Evolutionary conservation across 2,888 invertebrate genomes (phyloP).

Genomic region (Seira sanloemensis): DNA sequence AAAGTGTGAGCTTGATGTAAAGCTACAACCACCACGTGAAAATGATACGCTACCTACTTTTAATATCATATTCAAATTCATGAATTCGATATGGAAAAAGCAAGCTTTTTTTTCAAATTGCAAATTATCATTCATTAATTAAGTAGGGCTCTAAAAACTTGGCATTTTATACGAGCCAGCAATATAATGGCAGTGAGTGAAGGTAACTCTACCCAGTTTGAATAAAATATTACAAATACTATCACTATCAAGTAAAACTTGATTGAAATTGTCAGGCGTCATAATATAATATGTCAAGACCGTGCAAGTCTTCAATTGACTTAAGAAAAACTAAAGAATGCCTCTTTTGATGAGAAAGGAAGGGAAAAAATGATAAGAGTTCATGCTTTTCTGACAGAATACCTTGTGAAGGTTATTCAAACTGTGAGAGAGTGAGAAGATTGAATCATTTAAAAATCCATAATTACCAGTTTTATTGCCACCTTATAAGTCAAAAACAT

Average conservation of each 20-base stretch:
- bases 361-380: slow-evolving; percentile 21
- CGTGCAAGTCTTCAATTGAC: slow-evolving; percentile 33
- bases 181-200: no score
- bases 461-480: not conserved
- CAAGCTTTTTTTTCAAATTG: no score
- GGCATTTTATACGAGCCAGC: no score
- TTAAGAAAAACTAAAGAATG: no score
- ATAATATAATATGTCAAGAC: slow-evolving; percentile 40
- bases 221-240: not conserved
- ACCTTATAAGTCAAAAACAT: not conserved
- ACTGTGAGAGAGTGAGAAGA: slow-evolving; percentile 41
- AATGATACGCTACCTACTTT: no score
- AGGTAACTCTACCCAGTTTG: no score
- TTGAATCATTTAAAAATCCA: slow-evolving; percentile 15
- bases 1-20: no score
- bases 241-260: not conserved
- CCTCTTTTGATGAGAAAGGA: slow-evolving; percentile 21
- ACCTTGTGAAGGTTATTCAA: slow-evolving; percentile 58
- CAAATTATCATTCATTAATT: no score
- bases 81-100: no score
- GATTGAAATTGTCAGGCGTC: not conserved
- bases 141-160: no score
- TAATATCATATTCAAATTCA: no score
- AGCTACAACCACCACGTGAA: no score
- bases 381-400: not conserved